Conservation (phyloP, 2,113 vertebrate genomes). For the Oncorhynchus keta region DNA sequence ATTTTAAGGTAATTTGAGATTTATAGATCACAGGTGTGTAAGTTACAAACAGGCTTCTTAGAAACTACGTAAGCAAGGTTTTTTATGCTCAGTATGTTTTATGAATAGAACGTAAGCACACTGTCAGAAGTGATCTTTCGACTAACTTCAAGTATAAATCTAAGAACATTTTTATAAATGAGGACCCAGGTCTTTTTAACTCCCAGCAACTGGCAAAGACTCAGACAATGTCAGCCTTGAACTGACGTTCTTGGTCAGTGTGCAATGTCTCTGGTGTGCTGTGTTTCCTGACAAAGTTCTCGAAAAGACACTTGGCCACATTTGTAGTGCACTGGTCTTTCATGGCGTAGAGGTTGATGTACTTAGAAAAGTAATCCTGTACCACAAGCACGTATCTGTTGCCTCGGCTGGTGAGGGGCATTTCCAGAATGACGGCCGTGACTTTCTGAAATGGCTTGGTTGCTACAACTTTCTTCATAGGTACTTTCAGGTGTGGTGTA, state of each 20-base stretch:
- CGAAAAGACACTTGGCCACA: constrained; percentile 30
- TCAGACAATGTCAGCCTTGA: constrained; percentile 23
- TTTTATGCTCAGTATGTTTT: no score
- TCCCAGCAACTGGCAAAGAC: constrained; percentile 10
- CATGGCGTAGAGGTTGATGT: constrained; percentile 26
- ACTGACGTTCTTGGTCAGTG: constrained; percentile 26
- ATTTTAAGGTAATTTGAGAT: no score
- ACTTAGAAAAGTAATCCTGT: constrained; percentile 31
- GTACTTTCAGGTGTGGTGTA: constrained; percentile 12
- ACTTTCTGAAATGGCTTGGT: constrained; percentile 36
- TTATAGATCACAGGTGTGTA: no score
- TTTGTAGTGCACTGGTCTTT: constrained; percentile 11
- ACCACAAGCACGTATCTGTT: constrained; percentile 25
- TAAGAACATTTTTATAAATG: no score
- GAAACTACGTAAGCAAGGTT: no score
- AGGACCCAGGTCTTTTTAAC: constrained; percentile 1
- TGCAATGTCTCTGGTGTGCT: constrained; percentile 20
- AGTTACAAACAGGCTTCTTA: no score
- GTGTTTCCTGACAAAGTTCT: constrained; percentile 22
- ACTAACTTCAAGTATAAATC: no score
- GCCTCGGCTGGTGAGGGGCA: constrained; percentile 13
- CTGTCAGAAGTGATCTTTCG: no score
- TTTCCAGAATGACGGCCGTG: constrained; percentile 25
- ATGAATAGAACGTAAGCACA: no score
- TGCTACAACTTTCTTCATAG: constrained; percentile 21